Evolutionary conservation across 2,888 invertebrate species (phyloP), one percentile per base, ranked within the genome.

Genomic region (Tetheella fluctuosa): DNA sequence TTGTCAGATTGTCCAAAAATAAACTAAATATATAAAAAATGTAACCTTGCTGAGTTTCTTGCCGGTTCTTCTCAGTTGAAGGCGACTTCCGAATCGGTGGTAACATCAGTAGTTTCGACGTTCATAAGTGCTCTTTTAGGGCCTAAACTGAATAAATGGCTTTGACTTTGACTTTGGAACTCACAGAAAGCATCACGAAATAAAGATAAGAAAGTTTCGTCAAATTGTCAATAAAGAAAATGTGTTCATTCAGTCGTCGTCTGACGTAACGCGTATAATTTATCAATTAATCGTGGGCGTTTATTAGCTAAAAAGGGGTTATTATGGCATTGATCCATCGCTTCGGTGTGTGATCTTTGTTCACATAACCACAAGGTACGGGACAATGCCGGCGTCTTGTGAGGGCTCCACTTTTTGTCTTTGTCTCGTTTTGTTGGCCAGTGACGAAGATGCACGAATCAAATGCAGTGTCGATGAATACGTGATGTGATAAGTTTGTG

Each of bases 321-420:
- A 59, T 53, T 59, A 59, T 42, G 71, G 73, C 73, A 69, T 79
- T 80, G 79, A 81, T 76, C 73, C 57, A 64, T 60, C 70, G 77
- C 64, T 62, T 67, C 72, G 75, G 81, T 75, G 74, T 76, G 70
- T 64, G 72, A 76, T 77, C 76, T 76, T 77, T 77, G 72, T 78
- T 77, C 77, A 37, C 37, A 20, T 37, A 28, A 52, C 55, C 23
- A 39, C 57, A 57, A 23, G 28, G 52, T 58, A 20, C 54, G 42
- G 54, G 71, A 85, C 85, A 85, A 84, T 84, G 77, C 63, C 59
- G 65, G 64, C 85, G 79, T 77, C 84, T 83, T 86, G 86, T 85
- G 85, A 76, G 84, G 84, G 74, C 85, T 64, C 70, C 59, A 76
- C 80, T 81, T 88, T 89, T 89, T 89, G 85, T 86, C 80, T 89